phyloP scores from a whole-genome alignment of 1,140 invertebrate genomes.

The Maniola jurtina region DNA sequence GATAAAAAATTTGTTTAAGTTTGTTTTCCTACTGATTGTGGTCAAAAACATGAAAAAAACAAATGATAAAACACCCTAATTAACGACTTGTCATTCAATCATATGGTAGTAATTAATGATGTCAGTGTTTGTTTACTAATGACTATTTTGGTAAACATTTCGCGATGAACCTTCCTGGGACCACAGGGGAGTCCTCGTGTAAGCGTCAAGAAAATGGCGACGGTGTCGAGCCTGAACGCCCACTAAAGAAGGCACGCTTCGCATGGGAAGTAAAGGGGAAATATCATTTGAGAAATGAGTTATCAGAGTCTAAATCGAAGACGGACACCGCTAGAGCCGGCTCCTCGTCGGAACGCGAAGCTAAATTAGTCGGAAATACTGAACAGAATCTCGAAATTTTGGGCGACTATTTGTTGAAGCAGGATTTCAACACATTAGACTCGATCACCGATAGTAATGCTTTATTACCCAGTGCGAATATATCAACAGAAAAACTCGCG shows the following conservation, averaged over 20 bases:
- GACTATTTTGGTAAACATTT: slow-evolving; percentile 47
- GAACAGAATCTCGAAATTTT: slow-evolving; percentile 73
- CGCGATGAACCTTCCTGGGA: slow-evolving; percentile 62
- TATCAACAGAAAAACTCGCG: slow-evolving; percentile 43
- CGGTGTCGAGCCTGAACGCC: slow-evolving; percentile 70
- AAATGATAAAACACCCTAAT: slow-evolving; percentile 46
- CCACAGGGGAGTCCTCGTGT: slow-evolving; percentile 64
- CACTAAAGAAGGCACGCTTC: slow-evolving; percentile 78
- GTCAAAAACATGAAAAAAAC: slow-evolving; percentile 18
- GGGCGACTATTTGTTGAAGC: slow-evolving; percentile 70
- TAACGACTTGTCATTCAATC: slow-evolving; percentile 72
- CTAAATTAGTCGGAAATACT: slow-evolving; percentile 50
- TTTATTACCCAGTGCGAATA: slow-evolving; percentile 48
- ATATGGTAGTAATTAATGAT: slow-evolving; percentile 75
- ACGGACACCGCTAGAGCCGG: slow-evolving; percentile 39
- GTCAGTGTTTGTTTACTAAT: slow-evolving; percentile 76
- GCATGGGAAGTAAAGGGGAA: slow-evolving; percentile 83
- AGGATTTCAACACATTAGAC: slow-evolving; percentile 69
- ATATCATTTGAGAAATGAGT: slow-evolving; percentile 79
- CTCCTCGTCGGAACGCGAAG: slow-evolving; percentile 43
- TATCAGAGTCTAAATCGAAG: slow-evolving; percentile 38
- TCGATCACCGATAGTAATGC: slow-evolving; percentile 53
- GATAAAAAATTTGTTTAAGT: not conserved
- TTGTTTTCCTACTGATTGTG: not conserved
- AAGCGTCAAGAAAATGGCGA: slow-evolving; percentile 77